A percentile compares a stretch with the other conserved stretches of the same genome.
Conservation (phyloP, 2,888 invertebrate species). For the Cynaeus angustus region DNA sequence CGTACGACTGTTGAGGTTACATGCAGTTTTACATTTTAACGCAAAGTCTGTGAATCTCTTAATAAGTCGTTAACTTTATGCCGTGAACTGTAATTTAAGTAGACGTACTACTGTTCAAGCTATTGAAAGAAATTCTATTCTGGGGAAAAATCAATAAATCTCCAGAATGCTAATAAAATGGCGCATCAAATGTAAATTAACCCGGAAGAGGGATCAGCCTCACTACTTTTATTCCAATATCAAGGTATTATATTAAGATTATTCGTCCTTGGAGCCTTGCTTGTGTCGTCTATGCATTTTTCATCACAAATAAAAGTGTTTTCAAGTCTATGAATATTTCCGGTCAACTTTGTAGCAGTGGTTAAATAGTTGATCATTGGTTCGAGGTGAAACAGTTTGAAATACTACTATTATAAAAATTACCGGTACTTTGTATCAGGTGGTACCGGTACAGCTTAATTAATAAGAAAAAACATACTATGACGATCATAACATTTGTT, state of each 20-base stretch:
- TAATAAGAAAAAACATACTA: neutral
- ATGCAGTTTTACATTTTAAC: neutral
- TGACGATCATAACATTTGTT: too few species aligned
- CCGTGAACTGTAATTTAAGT: constrained; percentile 5
- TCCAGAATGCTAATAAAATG: constrained; percentile 12
- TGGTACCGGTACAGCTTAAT: too few species aligned
- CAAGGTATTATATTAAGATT: neutral
- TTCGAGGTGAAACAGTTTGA: too few species aligned
- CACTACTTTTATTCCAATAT: constrained; percentile 12
- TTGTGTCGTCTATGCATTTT: too few species aligned
- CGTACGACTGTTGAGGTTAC: too few species aligned
- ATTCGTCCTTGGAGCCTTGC: too few species aligned
- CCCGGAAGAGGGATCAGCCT: neutral
- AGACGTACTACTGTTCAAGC: neutral
- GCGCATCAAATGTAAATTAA: constrained; percentile 16
- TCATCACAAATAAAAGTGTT: too few species aligned
- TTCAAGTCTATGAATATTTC: too few species aligned
- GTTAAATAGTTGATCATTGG: too few species aligned
- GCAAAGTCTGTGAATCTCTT: neutral
- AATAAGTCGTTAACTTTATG: neutral
- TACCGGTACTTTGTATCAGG: too few species aligned
- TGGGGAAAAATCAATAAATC: constrained; percentile 15
- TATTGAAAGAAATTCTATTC: constrained; percentile 5
- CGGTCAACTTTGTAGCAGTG: too few species aligned
- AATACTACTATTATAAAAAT: too few species aligned